phyloP scores from a whole-genome alignment of 2,797 vertebrate species.

The Anomalospiza imberbis region DNA sequence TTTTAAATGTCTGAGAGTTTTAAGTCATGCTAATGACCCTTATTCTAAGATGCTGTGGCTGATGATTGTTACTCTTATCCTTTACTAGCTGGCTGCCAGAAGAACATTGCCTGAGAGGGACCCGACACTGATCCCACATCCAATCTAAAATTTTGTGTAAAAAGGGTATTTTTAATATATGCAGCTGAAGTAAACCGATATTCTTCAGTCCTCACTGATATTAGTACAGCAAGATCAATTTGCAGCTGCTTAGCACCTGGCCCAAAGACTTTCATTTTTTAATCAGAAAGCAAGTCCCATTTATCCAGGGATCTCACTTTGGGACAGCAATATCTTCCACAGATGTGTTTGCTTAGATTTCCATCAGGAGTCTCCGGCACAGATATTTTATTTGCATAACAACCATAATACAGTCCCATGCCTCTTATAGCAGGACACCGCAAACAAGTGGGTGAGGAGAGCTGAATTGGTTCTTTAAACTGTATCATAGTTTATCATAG shows the following conservation, averaged over 20 bases:
- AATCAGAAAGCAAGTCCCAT: slow-evolving; percentile 1
- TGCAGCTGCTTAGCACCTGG: slow-evolving; percentile 50
- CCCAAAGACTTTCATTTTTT: slow-evolving; percentile 1
- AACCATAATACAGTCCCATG: background rate
- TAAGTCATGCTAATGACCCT: background rate
- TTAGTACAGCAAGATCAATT: slow-evolving; percentile 8
- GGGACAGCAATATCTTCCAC: slow-evolving; percentile 11
- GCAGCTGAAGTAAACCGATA: slow-evolving; percentile 11
- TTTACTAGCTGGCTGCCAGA: background rate
- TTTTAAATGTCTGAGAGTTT: background rate
- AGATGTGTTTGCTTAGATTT: slow-evolving; percentile 29
- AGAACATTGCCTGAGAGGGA: background rate
- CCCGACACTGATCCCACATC: background rate
- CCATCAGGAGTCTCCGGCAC: background rate
- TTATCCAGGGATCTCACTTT: slow-evolving; percentile 12
- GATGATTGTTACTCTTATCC: background rate
- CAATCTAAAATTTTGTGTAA: background rate
- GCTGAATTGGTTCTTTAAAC: background rate
- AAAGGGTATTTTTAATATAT: background rate
- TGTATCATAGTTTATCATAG: background rate
- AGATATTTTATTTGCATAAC: slow-evolving; percentile 5
- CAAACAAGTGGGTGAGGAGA: background rate
- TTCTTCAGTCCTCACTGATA: background rate
- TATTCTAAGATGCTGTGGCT: background rate
- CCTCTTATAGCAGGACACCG: background rate